Evolutionary conservation across 1,140 invertebrate species (phyloP).

Genomic region (Bursaphelenchus mucronatus): DNA sequence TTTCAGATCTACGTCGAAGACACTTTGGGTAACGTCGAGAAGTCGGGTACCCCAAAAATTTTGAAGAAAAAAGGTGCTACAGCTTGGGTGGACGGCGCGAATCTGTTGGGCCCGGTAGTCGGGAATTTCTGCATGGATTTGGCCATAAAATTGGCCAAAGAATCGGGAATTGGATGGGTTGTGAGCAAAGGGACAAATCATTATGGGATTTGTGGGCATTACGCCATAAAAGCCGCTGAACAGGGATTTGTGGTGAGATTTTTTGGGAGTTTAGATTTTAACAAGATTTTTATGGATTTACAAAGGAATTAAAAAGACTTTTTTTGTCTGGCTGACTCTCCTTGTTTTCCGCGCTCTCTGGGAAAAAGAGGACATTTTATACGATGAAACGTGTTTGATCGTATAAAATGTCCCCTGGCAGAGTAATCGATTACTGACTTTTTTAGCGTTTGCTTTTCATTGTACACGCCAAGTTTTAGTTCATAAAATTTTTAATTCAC

Average conservation of each 20-base stretch:
- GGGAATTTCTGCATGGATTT: conserved; percentile 83
- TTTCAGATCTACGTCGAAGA: conserved; percentile 31
- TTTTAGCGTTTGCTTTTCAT: no score
- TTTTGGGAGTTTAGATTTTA: no score
- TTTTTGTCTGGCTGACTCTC: no score
- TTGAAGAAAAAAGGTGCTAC: conserved; percentile 51
- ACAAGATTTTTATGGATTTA: no score
- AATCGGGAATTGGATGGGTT: conserved; percentile 79
- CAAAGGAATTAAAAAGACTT: not conserved
- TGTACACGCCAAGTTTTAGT: no score
- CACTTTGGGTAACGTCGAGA: not conserved
- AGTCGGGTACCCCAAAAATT: conserved; percentile 21
- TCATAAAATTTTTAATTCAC: no score
- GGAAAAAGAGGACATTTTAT: no score
- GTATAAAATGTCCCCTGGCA: no score
- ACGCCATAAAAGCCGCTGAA: conserved; percentile 14
- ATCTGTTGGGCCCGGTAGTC: conserved; percentile 70
- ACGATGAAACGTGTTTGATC: no score
- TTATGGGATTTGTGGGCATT: conserved; percentile 84
- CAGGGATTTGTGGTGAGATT: conserved; percentile 18
- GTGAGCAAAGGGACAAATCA: conserved; percentile 79
- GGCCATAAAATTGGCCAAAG: conserved; percentile 68
- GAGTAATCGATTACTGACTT: no score
- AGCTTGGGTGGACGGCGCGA: conserved; percentile 51
- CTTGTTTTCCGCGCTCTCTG: no score